Evolutionary conservation across 2,797 vertebrate species (phyloP), one percentile per base, ranked within the genome.

Genomic region (Acestrorhynchus altus): DNA sequence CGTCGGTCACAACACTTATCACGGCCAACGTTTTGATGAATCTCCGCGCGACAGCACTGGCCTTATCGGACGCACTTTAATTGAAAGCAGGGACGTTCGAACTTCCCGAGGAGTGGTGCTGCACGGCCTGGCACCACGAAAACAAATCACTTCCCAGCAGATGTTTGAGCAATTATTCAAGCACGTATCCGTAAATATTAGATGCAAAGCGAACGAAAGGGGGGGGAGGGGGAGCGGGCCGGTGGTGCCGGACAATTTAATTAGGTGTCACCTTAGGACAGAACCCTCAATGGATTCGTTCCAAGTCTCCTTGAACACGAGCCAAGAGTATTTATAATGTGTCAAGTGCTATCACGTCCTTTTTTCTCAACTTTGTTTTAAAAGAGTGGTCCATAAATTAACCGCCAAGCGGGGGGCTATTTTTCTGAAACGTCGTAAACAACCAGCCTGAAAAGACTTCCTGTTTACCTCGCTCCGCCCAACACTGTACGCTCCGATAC

Each of bases 201-300:
- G 86, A 89, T 73, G 84, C 86, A 86, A 84, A 85, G 52, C 24
- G 39, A 83, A 77, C n/a, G 20, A 26, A 59, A 51, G 26, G 64
- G 39, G 69, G 70, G 67, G 51, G 63, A 20, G 40, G 72, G 56
- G 57, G 77, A 82, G 77, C 63, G 70, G 77, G 87, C 84, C 77
- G 87, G 76, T 22, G 73, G 87, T 83, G 87, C 88, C 81, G 83
- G 90, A 93, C 92, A 89, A 89, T 93, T 93, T 93, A 94, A 94
- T 94, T 93, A 94, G 90, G 88, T 92, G 93, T 93, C 92, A 90
- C 91, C 91, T 90, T 83, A 89, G 90, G 92, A 92, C 87, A 86
- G 86, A 89, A 82, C 60, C 81, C 87, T 90, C 86, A 87, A 91
- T 90, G 91, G 88, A 93, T 92, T 86, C 78, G 86, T 86, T 92